Conservation (phyloP, 2,797 vertebrate species). For the Peromyscus melanophrys region DNA sequence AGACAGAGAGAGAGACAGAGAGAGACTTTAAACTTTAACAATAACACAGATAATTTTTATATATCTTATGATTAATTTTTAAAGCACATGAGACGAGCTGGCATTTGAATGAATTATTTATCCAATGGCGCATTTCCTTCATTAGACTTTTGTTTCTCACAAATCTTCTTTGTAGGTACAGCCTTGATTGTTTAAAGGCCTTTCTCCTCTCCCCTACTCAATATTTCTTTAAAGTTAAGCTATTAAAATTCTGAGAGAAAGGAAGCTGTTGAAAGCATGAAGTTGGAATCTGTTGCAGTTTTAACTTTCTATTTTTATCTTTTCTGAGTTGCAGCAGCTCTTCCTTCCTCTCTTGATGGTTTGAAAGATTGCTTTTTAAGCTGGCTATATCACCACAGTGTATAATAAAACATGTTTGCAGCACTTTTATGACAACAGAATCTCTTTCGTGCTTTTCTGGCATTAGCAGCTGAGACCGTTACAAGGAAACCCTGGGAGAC, state of each 20-base stretch:
- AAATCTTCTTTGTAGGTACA: background rate
- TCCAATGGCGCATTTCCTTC: background rate
- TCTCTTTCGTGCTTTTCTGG: conserved; percentile 60
- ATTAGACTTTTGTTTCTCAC: background rate
- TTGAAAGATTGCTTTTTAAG: conserved; percentile 74
- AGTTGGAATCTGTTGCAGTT: conserved; percentile 44
- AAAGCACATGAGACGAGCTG: background rate
- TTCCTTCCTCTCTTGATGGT: conserved; percentile 64
- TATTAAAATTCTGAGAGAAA: conserved; percentile 50
- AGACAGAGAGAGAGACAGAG: background rate
- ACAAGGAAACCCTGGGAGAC: background rate
- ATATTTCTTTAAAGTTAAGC: conserved; percentile 29
- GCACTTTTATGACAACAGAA: conserved; percentile 67
- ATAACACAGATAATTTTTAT: background rate
- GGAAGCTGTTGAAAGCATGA: conserved; percentile 1
- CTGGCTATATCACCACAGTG: conserved; percentile 42
- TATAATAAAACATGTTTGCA: conserved; percentile 67
- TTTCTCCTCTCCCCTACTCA: background rate
- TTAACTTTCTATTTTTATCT: conserved; percentile 73
- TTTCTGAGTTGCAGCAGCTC: conserved; percentile 28
- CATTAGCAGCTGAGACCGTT: conserved; percentile 54
- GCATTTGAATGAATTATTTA: background rate
- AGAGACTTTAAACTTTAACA: background rate
- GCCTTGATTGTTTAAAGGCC: background rate
- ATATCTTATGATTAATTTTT: conserved; percentile 1